Base-by-base conservation (phyloP, 2,888 invertebrate genomes). In the Cerceris rybyensis region DNA sequence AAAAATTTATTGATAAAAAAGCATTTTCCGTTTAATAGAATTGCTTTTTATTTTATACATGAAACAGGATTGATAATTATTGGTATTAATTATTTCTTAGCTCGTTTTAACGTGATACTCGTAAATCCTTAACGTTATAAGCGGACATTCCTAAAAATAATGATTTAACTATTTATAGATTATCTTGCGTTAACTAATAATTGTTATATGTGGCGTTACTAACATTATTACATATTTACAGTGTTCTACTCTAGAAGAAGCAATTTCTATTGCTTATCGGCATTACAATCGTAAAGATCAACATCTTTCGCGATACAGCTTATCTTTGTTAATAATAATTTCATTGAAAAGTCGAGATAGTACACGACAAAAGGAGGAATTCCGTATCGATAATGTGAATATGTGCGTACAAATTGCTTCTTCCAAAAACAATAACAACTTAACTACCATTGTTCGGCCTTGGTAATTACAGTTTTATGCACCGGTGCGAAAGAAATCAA, bases 221-320 rank as follows among this genome's bases (percentile, higher is more conserved):
- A 81, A 70, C 55, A 83, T 86, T 81, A 73, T 86, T 86, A 86
- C 79, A 83, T 85, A 86, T 86, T 81, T 86, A 86, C 81, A 86
- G 52, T 75, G 78, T 70, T 57, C 72, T 71, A 79, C 69, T 67
- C 59, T 72, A 75, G 65, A 80, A 80, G 81, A 83, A 85, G 80
- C 82, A 75, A 81, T 76, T 80, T 72, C 8, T 66, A 75, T 55
- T 70, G 17, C 54, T 49, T 57, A 60, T 70, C 59, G 70, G 54
- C 50, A 13, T 17, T 54, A 66, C 42, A 67, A 68, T 74, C 57
- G 69, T 50, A 70, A 74, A 71, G 55, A 60, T 67, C 41, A 1
- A 65, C 70, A 68, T 60, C n/a, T 55, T 59, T n/a, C 39, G 66
- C 6, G 1, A 52, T 58, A 63, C n/a, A 13, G 11, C 57, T 28